Percentiles rank a stretch among this genome's conserved stretches.
These are phyloP conservation scores for Cotesia glomerata DNA, from an alignment of 1,140 invertebrate genomes.

Conservation along the genomic window DNA sequence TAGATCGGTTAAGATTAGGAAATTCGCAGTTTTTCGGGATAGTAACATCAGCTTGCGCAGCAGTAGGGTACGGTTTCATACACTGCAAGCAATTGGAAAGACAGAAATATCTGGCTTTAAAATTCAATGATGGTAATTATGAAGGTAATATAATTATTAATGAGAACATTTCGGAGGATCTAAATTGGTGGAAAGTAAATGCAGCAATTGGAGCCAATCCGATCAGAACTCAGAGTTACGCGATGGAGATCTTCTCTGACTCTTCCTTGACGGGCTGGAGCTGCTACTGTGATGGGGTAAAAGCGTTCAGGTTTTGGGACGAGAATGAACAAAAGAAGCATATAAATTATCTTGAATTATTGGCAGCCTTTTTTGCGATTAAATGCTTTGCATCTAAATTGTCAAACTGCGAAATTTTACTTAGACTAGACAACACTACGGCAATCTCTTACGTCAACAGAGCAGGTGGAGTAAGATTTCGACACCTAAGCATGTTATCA, in stretches of 20 bases:
- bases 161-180: background rate
- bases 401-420: constrained; percentile 36
- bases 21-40: constrained; percentile 1
- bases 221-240: constrained; percentile 11
- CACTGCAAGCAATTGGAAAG: constrained; percentile 12
- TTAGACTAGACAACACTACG: constrained; percentile 41
- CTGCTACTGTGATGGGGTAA: constrained; percentile 29
- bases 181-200: constrained; percentile 11
- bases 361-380: constrained; percentile 20
- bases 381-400: constrained; percentile 23
- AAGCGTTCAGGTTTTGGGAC: constrained; percentile 38
- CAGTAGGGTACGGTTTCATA: background rate
- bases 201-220: constrained; percentile 11
- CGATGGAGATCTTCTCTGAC: constrained; percentile 42
- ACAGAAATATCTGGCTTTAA: background rate
- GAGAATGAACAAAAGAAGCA: constrained; percentile 31
- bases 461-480: constrained; percentile 37
- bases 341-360: constrained; percentile 38
- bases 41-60: background rate
- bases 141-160: background rate
- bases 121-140: background rate
- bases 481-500: constrained; percentile 32
- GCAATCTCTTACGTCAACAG: constrained; percentile 39
- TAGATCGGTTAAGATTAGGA: background rate
- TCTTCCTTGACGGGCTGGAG: constrained; percentile 42